Conservation (phyloP, 2,888 invertebrate species). For the Ecliptopera silaceata region DNA sequence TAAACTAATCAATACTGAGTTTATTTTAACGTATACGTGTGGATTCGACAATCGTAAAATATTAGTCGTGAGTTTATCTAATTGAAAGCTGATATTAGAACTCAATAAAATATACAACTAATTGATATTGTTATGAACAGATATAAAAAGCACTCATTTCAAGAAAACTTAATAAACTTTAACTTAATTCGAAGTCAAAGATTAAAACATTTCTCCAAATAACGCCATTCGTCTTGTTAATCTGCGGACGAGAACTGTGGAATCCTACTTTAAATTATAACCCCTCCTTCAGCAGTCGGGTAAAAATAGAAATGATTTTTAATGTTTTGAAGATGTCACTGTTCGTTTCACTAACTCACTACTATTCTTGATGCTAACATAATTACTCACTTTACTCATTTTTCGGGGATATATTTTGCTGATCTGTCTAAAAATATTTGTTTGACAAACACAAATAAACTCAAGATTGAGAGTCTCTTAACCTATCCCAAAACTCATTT, state of each 20-base stretch:
- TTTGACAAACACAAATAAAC: not conserved
- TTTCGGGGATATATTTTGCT: too few species aligned
- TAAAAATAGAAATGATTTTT: conserved; percentile 35
- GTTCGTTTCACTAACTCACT: not conserved
- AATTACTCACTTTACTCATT: conserved; percentile 6
- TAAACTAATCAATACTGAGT: too few species aligned
- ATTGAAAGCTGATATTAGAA: too few species aligned
- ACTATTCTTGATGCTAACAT: conserved; percentile 1
- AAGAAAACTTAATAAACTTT: not conserved
- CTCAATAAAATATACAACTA: too few species aligned
- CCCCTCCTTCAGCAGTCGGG: not conserved
- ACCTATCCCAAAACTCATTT: conserved; percentile 7
- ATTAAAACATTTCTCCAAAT: conserved; percentile 51
- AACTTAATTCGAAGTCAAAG: conserved; percentile 43
- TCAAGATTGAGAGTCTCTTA: too few species aligned
- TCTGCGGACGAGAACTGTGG: not conserved
- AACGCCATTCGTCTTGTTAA: conserved; percentile 46
- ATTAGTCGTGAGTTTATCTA: too few species aligned
- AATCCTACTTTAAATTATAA: not conserved
- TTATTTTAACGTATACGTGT: too few species aligned
- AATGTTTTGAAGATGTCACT: conserved; percentile 24
- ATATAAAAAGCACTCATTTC: too few species aligned
- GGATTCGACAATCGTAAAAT: too few species aligned
- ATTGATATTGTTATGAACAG: too few species aligned
- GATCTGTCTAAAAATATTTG: too few species aligned